These are phyloP conservation scores for Drosophila willistoni DNA, from an alignment of 1,140 invertebrate genomes.

Conservation along the genomic window DNA sequence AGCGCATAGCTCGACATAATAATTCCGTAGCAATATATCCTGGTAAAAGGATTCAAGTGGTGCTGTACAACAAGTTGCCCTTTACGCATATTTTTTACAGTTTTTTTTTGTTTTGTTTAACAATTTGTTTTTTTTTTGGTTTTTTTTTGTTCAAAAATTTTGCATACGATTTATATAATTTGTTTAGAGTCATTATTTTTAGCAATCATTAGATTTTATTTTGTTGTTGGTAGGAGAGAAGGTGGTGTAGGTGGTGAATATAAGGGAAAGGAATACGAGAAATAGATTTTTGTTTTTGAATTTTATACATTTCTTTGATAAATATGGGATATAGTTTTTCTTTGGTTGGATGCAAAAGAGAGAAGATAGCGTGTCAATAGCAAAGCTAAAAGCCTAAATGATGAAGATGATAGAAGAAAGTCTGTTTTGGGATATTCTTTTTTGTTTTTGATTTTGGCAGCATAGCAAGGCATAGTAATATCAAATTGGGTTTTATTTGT, in stretches of 20 bases:
- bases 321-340: slow-evolving; percentile 28
- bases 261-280: slow-evolving; percentile 48
- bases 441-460: not conserved
- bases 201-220: slow-evolving; percentile 36
- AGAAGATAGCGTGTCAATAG: slow-evolving; percentile 33
- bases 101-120: slow-evolving; percentile 41
- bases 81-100: slow-evolving; percentile 69
- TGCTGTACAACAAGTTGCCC: slow-evolving; percentile 82
- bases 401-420: slow-evolving; percentile 6
- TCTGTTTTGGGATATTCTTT: not conserved
- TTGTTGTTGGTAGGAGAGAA: slow-evolving; percentile 33
- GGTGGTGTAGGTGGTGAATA: slow-evolving; percentile 49
- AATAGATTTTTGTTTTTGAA: slow-evolving; percentile 30
- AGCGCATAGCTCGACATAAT: slow-evolving; percentile 79
- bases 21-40: slow-evolving; percentile 82
- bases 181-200: slow-evolving; percentile 61
- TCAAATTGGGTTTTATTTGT: slow-evolving; percentile 9
- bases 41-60: slow-evolving; percentile 83
- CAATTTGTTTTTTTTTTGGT: slow-evolving; percentile 34
- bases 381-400: slow-evolving; percentile 55
- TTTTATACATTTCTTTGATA: slow-evolving; percentile 45
- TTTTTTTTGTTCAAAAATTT: slow-evolving; percentile 44
- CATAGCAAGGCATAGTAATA: slow-evolving; percentile 36
- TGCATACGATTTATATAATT: slow-evolving; percentile 46
- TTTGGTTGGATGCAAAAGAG: slow-evolving; percentile 15